Conservation (phyloP, 1,140 invertebrate species). For the Calosoma granatense region DNA sequence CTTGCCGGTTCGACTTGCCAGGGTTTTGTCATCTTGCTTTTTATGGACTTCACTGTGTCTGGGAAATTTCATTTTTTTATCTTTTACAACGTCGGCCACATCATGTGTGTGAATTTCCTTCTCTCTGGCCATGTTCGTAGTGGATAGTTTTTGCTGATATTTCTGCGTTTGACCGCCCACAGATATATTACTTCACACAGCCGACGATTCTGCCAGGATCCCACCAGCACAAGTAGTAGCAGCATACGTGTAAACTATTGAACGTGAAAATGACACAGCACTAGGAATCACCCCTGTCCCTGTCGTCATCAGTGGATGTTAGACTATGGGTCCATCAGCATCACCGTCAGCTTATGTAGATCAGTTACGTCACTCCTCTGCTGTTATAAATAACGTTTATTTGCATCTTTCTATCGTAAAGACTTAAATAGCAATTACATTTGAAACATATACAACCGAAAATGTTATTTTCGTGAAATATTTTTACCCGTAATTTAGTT, state of each 20-base stretch:
- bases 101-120: background rate
- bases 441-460: background rate
- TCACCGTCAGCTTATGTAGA: background rate
- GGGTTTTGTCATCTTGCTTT: background rate
- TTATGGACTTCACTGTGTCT: background rate
- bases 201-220: too few relatives aligned
- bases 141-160: background rate
- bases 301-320: too few relatives aligned
- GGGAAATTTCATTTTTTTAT: background rate
- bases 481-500: background rate
- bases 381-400: background rate
- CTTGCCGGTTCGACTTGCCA: background rate
- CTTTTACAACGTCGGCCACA: background rate
- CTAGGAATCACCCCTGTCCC: too few relatives aligned
- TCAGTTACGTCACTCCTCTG: background rate
- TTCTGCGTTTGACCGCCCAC: background rate
- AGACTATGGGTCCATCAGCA: too few relatives aligned
- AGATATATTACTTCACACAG: too few relatives aligned
- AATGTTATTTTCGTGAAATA: background rate
- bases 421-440: background rate
- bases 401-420: background rate
- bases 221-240: too few relatives aligned
- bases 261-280: too few relatives aligned
- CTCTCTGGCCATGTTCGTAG: background rate
- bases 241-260: too few relatives aligned